Percentiles rank a stretch among this genome's conserved stretches.
Evolutionary conservation across 2,113 vertebrate genomes (phyloP).

Genomic region (Peromyscus leucopus): DNA sequence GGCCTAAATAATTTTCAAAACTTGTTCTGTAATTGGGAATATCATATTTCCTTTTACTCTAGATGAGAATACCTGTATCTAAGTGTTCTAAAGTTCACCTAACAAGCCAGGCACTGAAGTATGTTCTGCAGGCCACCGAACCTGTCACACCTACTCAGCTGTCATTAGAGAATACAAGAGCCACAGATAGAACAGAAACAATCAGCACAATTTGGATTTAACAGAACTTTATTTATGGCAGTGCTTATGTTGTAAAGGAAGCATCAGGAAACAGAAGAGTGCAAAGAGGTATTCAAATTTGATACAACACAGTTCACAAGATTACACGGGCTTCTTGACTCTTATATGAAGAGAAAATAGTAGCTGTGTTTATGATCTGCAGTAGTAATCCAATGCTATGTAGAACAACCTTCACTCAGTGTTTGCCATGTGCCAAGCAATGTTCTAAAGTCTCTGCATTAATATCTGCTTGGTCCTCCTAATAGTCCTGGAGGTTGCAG

Average conservation of each 20-base stretch:
- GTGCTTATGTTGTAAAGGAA: background rate
- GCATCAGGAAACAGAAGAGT: background rate
- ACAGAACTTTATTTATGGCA: background rate
- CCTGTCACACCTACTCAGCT: background rate
- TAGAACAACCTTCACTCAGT: background rate
- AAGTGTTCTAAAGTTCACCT: background rate
- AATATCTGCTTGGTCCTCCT: background rate
- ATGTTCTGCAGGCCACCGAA: background rate
- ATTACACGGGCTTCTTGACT: background rate
- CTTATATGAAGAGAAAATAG: background rate
- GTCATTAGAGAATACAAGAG: background rate
- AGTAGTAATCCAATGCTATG: background rate
- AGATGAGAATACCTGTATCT: background rate
- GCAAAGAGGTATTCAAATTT: background rate
- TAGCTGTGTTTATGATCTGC: no score
- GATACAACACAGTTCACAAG: background rate
- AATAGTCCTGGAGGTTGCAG: background rate
- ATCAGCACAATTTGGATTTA: background rate
- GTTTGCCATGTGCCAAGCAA: background rate
- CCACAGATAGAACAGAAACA: background rate
- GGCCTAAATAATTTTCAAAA: conserved; percentile 4
- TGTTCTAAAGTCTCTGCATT: background rate
- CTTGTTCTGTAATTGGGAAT: background rate
- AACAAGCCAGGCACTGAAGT: background rate
- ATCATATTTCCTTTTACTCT: background rate